Percentiles rank a stretch among this genome's conserved stretches.
phyloP scores from a whole-genome alignment of 2,797 vertebrate genomes.

The Epinephelus malabaricus region DNA sequence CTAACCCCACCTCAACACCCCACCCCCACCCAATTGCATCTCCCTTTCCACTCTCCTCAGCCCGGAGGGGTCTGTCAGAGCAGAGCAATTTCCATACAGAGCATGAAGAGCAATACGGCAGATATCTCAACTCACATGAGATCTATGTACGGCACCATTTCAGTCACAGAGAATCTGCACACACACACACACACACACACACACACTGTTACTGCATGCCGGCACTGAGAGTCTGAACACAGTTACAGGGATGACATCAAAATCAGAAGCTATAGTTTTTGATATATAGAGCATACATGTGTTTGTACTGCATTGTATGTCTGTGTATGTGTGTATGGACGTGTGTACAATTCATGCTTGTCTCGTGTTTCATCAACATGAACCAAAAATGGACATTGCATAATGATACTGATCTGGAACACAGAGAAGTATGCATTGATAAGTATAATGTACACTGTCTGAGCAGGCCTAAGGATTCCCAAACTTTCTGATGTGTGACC shows the following conservation, averaged over 20 bases:
- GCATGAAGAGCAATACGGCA: neutral
- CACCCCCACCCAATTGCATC: neutral
- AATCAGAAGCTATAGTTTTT: neutral
- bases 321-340: neutral
- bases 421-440: neutral
- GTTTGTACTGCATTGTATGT: neutral
- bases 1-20: neutral
- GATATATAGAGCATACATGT: neutral
- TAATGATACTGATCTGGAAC: neutral
- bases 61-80: conserved; percentile 20
- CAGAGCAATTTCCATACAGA: conserved; percentile 37
- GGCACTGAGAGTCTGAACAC: conserved; percentile 5
- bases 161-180: conserved; percentile 2
- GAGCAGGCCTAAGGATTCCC: neutral
- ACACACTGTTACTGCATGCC: neutral
- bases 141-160: neutral
- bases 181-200: neutral
- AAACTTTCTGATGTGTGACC: neutral
- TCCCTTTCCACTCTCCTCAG: conserved; percentile 21
- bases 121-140: conserved; percentile 10
- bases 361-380: conserved; percentile 10
- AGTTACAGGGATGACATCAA: neutral
- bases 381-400: neutral
- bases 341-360: neutral
- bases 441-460: neutral